phyloP scores from a whole-genome alignment of 2,888 invertebrate species.

The Hesperia comma region DNA sequence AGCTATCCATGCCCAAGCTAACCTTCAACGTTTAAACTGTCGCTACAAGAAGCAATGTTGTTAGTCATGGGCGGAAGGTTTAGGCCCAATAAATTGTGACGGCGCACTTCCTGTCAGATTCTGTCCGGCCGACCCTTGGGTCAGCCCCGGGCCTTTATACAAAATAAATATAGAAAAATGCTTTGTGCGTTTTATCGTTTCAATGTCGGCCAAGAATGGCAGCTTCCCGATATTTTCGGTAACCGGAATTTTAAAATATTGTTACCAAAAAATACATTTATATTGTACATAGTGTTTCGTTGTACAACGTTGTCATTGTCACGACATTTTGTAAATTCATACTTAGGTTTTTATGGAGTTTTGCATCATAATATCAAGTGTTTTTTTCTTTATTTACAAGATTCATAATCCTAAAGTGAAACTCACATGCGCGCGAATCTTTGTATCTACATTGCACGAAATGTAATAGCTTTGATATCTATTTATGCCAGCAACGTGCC shows the following conservation, averaged over 20 bases:
- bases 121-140: slow-evolving; percentile 14
- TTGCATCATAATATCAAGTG: too few species aligned
- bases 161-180: slow-evolving; percentile 17
- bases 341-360: too few species aligned
- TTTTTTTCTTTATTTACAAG: too few species aligned
- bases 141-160: slow-evolving; percentile 1
- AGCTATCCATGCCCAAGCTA: neutral
- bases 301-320: too few species aligned
- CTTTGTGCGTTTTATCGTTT: slow-evolving; percentile 11
- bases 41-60: slow-evolving; percentile 17
- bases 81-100: slow-evolving; percentile 26
- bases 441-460: too few species aligned
- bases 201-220: neutral
- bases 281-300: too few species aligned
- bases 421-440: too few species aligned
- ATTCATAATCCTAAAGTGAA: too few species aligned
- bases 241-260: neutral
- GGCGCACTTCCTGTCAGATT: slow-evolving; percentile 23
- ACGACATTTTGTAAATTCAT: too few species aligned
- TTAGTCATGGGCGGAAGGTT: slow-evolving; percentile 2
- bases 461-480: too few species aligned
- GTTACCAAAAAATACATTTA: neutral
- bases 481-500: too few species aligned
- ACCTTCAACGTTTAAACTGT: slow-evolving; percentile 10
- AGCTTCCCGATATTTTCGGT: neutral